Base-by-base conservation (phyloP, 2,113 vertebrate genomes). In the Pogona vitticeps region DNA sequence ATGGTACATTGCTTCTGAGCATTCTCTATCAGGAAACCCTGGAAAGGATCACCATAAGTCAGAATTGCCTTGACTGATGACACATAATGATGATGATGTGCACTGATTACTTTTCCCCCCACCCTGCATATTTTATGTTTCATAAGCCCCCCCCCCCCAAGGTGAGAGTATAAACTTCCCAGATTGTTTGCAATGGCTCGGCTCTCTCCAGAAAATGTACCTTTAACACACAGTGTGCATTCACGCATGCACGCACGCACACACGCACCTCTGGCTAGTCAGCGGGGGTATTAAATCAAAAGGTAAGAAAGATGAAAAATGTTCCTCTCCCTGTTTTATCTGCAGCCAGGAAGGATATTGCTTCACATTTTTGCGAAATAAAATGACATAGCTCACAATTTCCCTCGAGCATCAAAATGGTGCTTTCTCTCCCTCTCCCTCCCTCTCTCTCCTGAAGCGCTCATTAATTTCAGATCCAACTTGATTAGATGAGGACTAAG, bases 131-230 rank as follows among this genome's bases (percentile, higher is more conserved):
- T 92, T 91, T 93, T 91, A 93, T 95, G 91, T 81, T 88, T 88
- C 18, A 0, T 8, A 59, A 91, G 91, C 87, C 88, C 89, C 89
- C 86, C 76, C 87, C 88, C 89, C 89, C 86, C 76, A 6, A 80
- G 88, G 92, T 88, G 90, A 59, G 84, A 91, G 90, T 20, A 38
- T 83, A 78, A 85, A 92, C 90, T 76, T 85, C 85, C 82, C 80
- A 63, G 93, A 93, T 90, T 92, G 91, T 93, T 94, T 92, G 88
- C 89, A 94, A 94, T 95, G 94, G 92, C 95, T 93, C 92, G 87
- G 67, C 93, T 95, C 89, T 95, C 89, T 88, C 92, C 89, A 92
- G 92, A 92, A 92, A 94, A 94, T 92, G 65, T 91, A 79, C 61
- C 26, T 33, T 58, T 17, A 13, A 87, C 80, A 92, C 78, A 93